These are phyloP conservation scores for Astropecten irregularis DNA, from an alignment of 53 echinoderm and acorn worm genomes.

Conservation along the genomic window DNA sequence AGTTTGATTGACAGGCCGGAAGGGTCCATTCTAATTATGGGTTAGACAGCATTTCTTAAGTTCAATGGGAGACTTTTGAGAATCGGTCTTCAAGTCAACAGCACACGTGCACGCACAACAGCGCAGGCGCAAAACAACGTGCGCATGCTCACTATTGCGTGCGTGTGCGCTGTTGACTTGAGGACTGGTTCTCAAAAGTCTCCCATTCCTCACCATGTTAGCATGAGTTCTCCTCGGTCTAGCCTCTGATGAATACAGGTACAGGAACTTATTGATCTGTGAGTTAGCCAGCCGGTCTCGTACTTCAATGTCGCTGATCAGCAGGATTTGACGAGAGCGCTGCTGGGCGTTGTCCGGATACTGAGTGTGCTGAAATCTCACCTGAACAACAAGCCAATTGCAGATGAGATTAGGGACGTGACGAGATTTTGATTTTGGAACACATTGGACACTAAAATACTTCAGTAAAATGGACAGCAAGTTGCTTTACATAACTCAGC, in stretches of 20 bases:
- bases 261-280: slow-evolving; percentile 97
- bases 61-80: too few relatives aligned
- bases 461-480: too few relatives aligned
- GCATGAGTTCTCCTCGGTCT: slow-evolving; percentile 86
- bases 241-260: slow-evolving; percentile 88
- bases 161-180: too few relatives aligned
- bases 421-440: background rate
- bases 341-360: slow-evolving; percentile 80
- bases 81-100: too few relatives aligned
- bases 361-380: slow-evolving; percentile 83
- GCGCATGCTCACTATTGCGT: too few relatives aligned
- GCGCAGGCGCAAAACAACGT: too few relatives aligned
- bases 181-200: too few relatives aligned
- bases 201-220: slow-evolving; percentile 88
- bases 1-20: too few relatives aligned
- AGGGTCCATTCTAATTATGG: too few relatives aligned
- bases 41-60: too few relatives aligned
- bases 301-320: slow-evolving; percentile 92
- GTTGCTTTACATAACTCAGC: too few relatives aligned
- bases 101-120: too few relatives aligned
- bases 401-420: background rate
- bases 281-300: slow-evolving; percentile 88
- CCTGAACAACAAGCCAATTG: slow-evolving; percentile 65
- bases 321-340: slow-evolving; percentile 86
- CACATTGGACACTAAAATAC: background rate